Evolutionary conservation across 2,888 invertebrate species (phyloP).

Genomic region (Polydrusus pterygomalis): DNA sequence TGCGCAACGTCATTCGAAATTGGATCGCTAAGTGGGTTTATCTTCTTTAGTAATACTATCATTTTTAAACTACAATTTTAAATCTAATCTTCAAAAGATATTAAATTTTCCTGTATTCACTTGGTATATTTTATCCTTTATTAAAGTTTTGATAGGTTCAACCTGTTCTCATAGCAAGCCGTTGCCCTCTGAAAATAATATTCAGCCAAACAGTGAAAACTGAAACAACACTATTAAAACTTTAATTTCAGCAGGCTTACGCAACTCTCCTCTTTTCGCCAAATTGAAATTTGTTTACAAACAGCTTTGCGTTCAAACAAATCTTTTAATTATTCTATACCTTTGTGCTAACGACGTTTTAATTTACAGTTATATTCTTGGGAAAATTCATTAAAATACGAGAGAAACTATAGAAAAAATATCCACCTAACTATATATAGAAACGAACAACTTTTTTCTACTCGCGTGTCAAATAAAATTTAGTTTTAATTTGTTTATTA

Average conservation of each 20-base stretch:
- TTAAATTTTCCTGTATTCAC: too few relatives aligned
- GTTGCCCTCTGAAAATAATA: slow-evolving; percentile 8
- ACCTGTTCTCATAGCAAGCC: background rate
- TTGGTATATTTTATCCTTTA: background rate
- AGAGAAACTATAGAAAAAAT: too few relatives aligned
- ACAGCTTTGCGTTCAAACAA: slow-evolving; percentile 20
- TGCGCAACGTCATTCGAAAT: too few relatives aligned
- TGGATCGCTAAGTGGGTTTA: too few relatives aligned
- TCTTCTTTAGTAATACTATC: too few relatives aligned
- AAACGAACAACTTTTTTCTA: too few relatives aligned
- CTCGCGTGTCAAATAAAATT: too few relatives aligned
- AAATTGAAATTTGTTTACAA: slow-evolving; percentile 34
- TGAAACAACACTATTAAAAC: slow-evolving; percentile 32
- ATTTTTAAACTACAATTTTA: too few relatives aligned
- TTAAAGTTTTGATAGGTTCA: background rate
- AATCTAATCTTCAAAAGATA: too few relatives aligned
- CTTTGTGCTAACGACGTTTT: slow-evolving; percentile 39
- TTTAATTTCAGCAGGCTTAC: slow-evolving; percentile 20
- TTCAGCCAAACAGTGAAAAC: slow-evolving; percentile 7
- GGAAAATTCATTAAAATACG: slow-evolving; percentile 14
- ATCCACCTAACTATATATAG: too few relatives aligned
- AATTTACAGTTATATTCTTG: slow-evolving; percentile 16
- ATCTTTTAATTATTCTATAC: slow-evolving; percentile 36
- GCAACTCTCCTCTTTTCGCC: slow-evolving; percentile 11
- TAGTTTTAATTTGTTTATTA: too few relatives aligned